Percentiles rank a stretch among this genome's conserved stretches.
Conservation (phyloP, 2,113 vertebrate genomes). For the Lamprologus callipterus region DNA sequence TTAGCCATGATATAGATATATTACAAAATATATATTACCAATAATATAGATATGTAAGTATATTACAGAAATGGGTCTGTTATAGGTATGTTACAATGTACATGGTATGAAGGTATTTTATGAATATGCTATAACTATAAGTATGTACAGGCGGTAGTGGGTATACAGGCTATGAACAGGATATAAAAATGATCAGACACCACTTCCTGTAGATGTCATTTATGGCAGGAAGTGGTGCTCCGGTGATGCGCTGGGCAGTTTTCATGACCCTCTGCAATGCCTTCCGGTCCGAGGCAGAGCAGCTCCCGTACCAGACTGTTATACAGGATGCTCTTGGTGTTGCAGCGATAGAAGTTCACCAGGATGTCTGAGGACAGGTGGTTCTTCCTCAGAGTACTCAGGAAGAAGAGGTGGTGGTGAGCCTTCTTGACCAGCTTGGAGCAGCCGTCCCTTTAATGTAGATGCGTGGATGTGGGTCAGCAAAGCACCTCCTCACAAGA, state of each 20-base stretch:
- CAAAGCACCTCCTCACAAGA: not conserved
- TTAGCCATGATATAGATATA: not conserved
- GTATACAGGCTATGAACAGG: not conserved
- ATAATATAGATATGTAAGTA: not conserved
- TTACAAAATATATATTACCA: not conserved
- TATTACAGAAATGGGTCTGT: not conserved
- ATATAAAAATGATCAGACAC: not conserved
- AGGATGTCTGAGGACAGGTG: not conserved
- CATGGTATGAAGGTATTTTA: rapidly evolving
- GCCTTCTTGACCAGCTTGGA: not conserved
- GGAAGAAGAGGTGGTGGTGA: not conserved
- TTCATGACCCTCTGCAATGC: not conserved
- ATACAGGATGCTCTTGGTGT: not conserved
- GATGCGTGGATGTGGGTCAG: not conserved
- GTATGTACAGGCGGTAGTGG: not conserved
- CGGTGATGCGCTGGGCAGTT: rapidly evolving
- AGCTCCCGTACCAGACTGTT: rapidly evolving
- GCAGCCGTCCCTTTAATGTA: not conserved
- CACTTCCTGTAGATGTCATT: not conserved
- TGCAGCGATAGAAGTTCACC: not conserved
- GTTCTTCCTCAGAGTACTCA: not conserved
- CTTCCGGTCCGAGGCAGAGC: rapidly evolving
- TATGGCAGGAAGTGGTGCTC: not conserved
- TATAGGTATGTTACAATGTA: not conserved
- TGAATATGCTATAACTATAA: not conserved